Evolutionary conservation across 1,140 invertebrate genomes (phyloP), one percentile per base, ranked within the genome.

Genomic region (Ridgeia piscesae): DNA sequence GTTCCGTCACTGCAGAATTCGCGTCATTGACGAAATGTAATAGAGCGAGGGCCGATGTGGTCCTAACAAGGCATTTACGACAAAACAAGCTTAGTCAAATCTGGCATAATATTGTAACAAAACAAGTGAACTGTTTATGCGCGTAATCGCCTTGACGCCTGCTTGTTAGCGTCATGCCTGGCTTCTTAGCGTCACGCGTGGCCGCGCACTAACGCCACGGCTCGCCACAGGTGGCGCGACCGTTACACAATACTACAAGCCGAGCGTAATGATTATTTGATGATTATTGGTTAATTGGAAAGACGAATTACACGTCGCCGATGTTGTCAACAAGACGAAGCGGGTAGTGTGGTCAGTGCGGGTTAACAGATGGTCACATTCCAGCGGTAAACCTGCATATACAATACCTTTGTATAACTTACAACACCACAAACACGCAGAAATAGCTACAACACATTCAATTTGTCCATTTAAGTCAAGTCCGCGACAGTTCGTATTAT

Each of bases 261-360:
- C 58, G 58, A 77, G 58, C 58, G 58, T 77, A 77, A 77, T 77
- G 58, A 77, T 77, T 77, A 77, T 77, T 77, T 27, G 58, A 77
- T 77, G 58, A 77, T 77, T 77, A 77, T 77, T 77, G 58, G 58
- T 77, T 77, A 77, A 77, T 77, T 77, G 58, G 58, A 77, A 77
- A 77, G 58, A 77, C 58, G 58, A 77, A 77, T 77, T 77, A 17
- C 58, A 77, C 14, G 4, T 9, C 58, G 58, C 27, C 58, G 4
- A 77, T 77, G 58, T 77, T 77, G 58, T 77, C 14, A 77, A 77
- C 58, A 77, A 77, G 58, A 77, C 58, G 58, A 21, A 77, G 58
- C 58, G 58, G 17, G 14, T 31, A 77, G 17, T 21, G 58, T 77
- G 58, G 58, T 77, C 2, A 77, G 58, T 8, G 2, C 2, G 11